Evolutionary conservation across 2,888 invertebrate species (phyloP).

Genomic region (Erannis defoliaria): DNA sequence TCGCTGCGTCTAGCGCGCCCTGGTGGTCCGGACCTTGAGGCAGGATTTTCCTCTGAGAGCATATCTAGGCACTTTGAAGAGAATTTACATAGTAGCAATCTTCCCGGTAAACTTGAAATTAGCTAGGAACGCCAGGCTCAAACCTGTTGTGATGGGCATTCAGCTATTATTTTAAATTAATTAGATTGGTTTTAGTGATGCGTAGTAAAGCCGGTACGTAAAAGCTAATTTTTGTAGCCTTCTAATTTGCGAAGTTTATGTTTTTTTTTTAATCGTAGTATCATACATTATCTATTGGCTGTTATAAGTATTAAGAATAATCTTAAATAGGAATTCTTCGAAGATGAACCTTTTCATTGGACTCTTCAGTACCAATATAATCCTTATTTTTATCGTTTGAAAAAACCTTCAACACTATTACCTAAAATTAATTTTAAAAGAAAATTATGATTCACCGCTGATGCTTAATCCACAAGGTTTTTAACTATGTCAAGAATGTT

Average conservation of each 20-base stretch:
- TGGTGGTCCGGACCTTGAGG: slow-evolving; percentile 56
- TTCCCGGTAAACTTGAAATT: slow-evolving; percentile 39
- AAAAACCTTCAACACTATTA: no score
- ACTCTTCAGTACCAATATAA: no score
- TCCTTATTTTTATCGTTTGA: no score
- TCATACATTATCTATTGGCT: neutral
- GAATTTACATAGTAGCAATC: slow-evolving; percentile 43
- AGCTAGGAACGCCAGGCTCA: slow-evolving; percentile 16
- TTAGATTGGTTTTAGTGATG: slow-evolving; percentile 24
- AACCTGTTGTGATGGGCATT: slow-evolving; percentile 26
- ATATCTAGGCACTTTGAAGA: slow-evolving; percentile 37
- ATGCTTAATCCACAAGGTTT: no score
- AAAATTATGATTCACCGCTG: no score
- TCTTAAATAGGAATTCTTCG: no score
- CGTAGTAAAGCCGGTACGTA: neutral
- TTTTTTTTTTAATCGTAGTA: neutral
- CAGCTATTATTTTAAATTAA: slow-evolving; percentile 30
- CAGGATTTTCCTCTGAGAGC: slow-evolving; percentile 43
- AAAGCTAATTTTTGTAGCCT: neutral
- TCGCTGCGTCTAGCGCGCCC: slow-evolving; percentile 55
- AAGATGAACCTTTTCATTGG: no score
- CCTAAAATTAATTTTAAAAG: no score
- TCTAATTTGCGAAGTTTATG: neutral
- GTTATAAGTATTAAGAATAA: neutral
- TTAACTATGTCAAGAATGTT: no score